These are phyloP conservation scores for Harmothoe impar DNA, from an alignment of 2,888 invertebrate species.

Conservation along the genomic window DNA sequence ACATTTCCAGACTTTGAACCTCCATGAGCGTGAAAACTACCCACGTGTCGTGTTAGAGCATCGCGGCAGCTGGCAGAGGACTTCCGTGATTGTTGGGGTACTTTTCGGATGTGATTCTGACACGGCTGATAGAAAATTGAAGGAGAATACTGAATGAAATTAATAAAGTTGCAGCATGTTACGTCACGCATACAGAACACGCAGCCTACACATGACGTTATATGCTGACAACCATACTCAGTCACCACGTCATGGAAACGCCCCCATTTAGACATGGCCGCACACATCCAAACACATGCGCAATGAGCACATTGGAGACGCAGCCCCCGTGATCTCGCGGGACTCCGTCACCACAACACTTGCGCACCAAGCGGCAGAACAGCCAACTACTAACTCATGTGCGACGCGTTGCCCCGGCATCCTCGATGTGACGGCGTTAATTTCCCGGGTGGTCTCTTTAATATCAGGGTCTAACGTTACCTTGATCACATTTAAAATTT, in stretches of 20 bases:
- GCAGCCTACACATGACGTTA: neutral
- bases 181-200: neutral
- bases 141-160: no score
- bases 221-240: neutral
- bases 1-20: neutral
- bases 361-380: slow-evolving; percentile 19
- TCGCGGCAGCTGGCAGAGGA: neutral
- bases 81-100: neutral
- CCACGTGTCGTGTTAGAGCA: neutral
- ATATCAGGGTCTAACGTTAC: neutral
- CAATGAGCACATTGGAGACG: neutral
- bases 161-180: neutral
- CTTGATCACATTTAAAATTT: slow-evolving; percentile 38
- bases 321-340: neutral
- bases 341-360: neutral
- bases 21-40: neutral
- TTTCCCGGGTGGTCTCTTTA: slow-evolving; percentile 38
- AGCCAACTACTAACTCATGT: neutral
- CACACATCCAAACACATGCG: neutral
- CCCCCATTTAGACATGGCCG: neutral
- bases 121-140: neutral
- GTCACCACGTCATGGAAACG: neutral
- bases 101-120: neutral
- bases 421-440: slow-evolving; percentile 32
- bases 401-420: neutral